Evolutionary conservation across 1,140 invertebrate genomes (phyloP), one percentile per base, ranked within the genome.

Genomic region (Eriocheir sinensis): DNA sequence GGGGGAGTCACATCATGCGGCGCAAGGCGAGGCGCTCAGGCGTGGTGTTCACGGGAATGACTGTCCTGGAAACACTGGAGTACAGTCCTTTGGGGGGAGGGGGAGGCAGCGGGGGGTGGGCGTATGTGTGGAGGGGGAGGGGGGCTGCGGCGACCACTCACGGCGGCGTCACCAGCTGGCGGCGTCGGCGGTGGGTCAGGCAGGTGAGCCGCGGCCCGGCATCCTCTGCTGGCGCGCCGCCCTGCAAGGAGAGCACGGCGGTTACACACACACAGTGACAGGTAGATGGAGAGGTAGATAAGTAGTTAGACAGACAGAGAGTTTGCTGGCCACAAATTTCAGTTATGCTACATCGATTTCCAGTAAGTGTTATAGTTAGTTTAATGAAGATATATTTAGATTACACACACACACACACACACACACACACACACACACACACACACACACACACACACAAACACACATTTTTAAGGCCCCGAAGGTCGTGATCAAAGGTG

Each of bases 1-100:
- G 3, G 34, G 88, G 30, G n/a, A 34, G 32, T 89, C 41, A 89
- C 88, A 89, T 89, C 34, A 89, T 89, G 32, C 21, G 34, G 36
- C 40, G 30, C 40, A 9, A 3, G 21, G 60, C 21, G 21, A 21
- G 21, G 60, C 60, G 12, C 21, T n/a, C 60, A 53, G 21, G 48
- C 21, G 48, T 21, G 12, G 48, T 17, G 12, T 53, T 53, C 48
- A 72, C 60, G 60, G 27, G 6, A 72, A 72, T 72, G 60, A n/a
- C 60, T n/a, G 60, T n/a, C 60, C 21, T 72, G 60, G 3, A 1
- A 72, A 12, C 27, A 72, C 60, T 72, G 60, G 12, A 4, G 21
- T 4, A 27, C 12, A n/a, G 60, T 72, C 40, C 15, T 86, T 36
- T 86, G 83, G 34, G 34, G 34, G 17, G 34, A 34, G 34, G 83